Percentiles rank a stretch among this genome's conserved stretches.
phyloP scores from a whole-genome alignment of 2,113 vertebrate species.

The Penelope pileata region DNA sequence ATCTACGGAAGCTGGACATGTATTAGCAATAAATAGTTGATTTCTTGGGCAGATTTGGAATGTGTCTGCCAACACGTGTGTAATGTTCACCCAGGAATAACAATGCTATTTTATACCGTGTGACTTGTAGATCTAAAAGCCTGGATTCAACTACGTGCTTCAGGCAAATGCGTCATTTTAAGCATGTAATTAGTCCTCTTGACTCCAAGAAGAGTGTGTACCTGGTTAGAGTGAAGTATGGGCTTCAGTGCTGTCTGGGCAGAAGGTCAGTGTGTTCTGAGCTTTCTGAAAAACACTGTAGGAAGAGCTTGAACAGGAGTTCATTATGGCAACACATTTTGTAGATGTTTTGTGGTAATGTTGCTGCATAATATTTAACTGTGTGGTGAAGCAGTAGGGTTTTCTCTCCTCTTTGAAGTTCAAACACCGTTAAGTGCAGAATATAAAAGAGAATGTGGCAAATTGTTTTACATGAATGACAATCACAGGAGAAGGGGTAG shows the following conservation, averaged over 20 bases:
- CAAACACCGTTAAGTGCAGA: not conserved
- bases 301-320: not conserved
- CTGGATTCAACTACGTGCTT: not conserved
- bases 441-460: not conserved
- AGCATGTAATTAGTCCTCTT: not conserved
- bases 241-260: conserved; percentile 20
- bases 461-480: not conserved
- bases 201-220: not conserved
- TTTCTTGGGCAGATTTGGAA: not conserved
- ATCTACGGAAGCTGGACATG: not conserved
- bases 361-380: not conserved
- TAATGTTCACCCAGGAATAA: not conserved
- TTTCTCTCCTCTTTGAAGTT: conserved; percentile 33
- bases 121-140: not conserved
- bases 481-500: not conserved
- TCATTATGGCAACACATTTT: not conserved
- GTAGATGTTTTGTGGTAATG: not conserved
- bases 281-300: not conserved
- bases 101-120: not conserved
- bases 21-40: not conserved
- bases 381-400: not conserved
- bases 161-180: not conserved
- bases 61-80: not conserved
- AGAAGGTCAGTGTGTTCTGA: not conserved
- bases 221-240: conserved; percentile 28